Base-by-base conservation (phyloP, 64 coral and sea anemone species). In the Acropora tenuis region DNA sequence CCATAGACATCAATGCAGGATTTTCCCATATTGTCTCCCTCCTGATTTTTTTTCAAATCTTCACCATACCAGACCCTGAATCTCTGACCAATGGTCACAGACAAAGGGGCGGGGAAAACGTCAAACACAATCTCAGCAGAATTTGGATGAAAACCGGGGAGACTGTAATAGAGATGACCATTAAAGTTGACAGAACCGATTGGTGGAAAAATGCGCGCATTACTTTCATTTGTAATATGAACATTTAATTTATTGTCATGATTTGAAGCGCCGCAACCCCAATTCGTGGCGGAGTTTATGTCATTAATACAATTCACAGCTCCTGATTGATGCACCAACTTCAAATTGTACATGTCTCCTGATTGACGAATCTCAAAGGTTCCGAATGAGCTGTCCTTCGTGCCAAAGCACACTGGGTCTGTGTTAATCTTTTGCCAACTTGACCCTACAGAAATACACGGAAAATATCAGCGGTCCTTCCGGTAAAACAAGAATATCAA, bases 361-460 rank as follows among this genome's bases (percentile, higher is more conserved):
- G 76, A 6, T 30, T 73, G 48, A 1, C 40, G 17, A 40, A 87
- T 18, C 3, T 3, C 6, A 47, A 74, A 74, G 43, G 43, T 41
- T 47, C 69, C 84, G 48, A 48, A 87, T 47, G 66, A 46, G 2
- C 42, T 42, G 68, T 87, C 50, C 12, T 8, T 74, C 0, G 84
- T 40, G 15, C 69, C 46, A 87, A 87, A 87, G n/a, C 84, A 87
- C 44, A 87, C 84, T 13, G 68, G 84, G 17, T 48, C 67, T 48
- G 65, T 49, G 68, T 87, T 87, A 15, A 87, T 73, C 43, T 87
- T 87, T 3, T 13, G 43, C 84, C 84, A 87, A n/a, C n/a, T n/a
- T n/a, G n/a, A n/a, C n/a, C n/a, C n/a, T n/a, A n/a, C n/a, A n/a
- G n/a, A n/a, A n/a, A n/a, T n/a, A n/a, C n/a, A n/a, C n/a, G n/a